These are phyloP conservation scores for Astreopora myriophthalma DNA, from an alignment of 64 coral and sea anemone genomes.

Conservation along the genomic window DNA sequence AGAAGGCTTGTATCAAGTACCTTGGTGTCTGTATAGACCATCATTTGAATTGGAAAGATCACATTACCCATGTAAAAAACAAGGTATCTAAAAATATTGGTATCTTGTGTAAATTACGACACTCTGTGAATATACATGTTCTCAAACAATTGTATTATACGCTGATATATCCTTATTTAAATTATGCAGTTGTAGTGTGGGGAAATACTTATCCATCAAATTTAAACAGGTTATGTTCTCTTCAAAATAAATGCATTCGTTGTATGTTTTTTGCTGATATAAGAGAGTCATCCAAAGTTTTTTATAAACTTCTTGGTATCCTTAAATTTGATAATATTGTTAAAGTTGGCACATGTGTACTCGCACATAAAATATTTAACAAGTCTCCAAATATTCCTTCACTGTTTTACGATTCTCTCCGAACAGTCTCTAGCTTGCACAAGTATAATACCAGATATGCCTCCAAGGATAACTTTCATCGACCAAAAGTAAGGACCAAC, in stretches of 20 bases:
- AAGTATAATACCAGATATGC: slow-evolving; percentile 45
- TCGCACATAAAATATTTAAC: neutral
- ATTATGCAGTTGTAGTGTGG: neutral
- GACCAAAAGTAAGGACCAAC: slow-evolving; percentile 48
- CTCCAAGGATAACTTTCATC: slow-evolving; percentile 24
- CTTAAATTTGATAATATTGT: slow-evolving; percentile 9
- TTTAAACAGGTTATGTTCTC: slow-evolving; percentile 5
- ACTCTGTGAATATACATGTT: neutral
- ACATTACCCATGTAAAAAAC: slow-evolving; percentile 7
- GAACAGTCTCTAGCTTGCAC: slow-evolving; percentile 1
- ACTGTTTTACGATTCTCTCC: slow-evolving; percentile 10
- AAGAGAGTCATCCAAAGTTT: neutral
- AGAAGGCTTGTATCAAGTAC: neutral
- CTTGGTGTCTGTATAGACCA: slow-evolving; percentile 10
- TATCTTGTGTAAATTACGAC: slow-evolving; percentile 7
- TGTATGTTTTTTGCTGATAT: neutral
- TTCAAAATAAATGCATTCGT: slow-evolving; percentile 17
- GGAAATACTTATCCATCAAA: neutral
- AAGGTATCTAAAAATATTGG: slow-evolving; percentile 32
- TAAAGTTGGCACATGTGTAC: neutral
- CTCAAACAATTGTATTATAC: neutral
- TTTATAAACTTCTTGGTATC: neutral
- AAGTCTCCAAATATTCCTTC: slow-evolving; percentile 17
- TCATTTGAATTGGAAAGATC: slow-evolving; percentile 10
- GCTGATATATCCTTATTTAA: neutral